Conservation (phyloP, 2,797 vertebrate genomes). For the Enteromius radiatus region DNA sequence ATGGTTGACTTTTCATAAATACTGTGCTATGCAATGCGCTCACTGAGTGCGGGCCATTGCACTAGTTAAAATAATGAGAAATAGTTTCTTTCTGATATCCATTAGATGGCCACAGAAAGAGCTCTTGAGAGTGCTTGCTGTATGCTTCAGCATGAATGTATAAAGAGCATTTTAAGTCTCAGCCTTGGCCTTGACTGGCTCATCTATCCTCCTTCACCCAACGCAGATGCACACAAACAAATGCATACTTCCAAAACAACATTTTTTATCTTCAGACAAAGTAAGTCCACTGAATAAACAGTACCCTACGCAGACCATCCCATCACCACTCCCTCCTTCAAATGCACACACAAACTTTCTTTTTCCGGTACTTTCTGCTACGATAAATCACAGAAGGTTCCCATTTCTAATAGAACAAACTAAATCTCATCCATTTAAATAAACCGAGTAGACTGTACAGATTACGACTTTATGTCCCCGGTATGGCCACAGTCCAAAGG, state of each 20-base stretch:
- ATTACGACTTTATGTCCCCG: constrained; percentile 31
- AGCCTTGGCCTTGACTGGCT: constrained; percentile 13
- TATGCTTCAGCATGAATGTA: constrained; percentile 25
- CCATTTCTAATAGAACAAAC: constrained; percentile 3
- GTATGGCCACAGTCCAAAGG: constrained; percentile 66
- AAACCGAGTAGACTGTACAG: constrained; percentile 43
- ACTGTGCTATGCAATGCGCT: neutral
- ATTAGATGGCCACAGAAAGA: constrained; percentile 27
- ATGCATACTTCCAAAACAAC: constrained; percentile 10
- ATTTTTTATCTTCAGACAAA: constrained; percentile 29
- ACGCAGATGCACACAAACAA: constrained; percentile 23
- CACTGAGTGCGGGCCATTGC: constrained; percentile 10
- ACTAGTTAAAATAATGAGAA: constrained; percentile 33
- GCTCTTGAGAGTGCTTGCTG: constrained; percentile 10
- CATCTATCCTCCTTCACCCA: constrained; percentile 8
- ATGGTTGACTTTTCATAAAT: constrained; percentile 21
- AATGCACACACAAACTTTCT: constrained; percentile 31
- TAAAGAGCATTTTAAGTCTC: constrained; percentile 26
- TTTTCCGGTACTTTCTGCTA: neutral
- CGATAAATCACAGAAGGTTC: constrained; percentile 19
- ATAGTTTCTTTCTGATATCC: constrained; percentile 10
- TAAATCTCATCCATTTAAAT: constrained; percentile 42
- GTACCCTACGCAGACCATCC: neutral
- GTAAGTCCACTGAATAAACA: constrained; percentile 12
- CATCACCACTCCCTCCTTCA: neutral